phyloP scores from a whole-genome alignment of 2,797 vertebrate species.

The Eurystomus glaucurus region DNA sequence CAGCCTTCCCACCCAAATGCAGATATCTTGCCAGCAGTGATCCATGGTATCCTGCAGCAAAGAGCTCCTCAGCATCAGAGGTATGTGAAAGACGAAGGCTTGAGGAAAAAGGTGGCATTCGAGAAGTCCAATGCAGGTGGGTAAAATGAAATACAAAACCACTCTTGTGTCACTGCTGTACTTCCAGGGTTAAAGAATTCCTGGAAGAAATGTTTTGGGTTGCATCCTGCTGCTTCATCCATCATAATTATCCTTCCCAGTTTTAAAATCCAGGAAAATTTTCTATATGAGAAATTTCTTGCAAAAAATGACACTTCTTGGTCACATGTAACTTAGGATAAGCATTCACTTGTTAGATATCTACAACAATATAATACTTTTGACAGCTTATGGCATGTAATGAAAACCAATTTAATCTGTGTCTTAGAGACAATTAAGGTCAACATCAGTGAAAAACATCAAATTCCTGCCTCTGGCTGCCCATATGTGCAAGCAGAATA shows the following conservation, averaged over 20 bases:
- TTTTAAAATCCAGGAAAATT: background rate
- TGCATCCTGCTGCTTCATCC: background rate
- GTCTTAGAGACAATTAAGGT: background rate
- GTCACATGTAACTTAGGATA: background rate
- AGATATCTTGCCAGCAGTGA: background rate
- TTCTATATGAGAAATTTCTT: background rate
- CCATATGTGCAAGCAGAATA: background rate
- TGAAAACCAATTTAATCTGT: background rate
- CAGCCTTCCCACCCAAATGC: background rate
- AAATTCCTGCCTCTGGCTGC: background rate
- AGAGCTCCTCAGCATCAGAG: background rate
- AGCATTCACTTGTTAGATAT: background rate
- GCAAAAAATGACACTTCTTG: background rate
- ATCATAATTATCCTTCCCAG: background rate
- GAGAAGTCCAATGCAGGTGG: background rate
- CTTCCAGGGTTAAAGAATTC: background rate
- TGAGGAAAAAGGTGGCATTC: background rate
- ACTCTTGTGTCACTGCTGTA: background rate
- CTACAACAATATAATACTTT: background rate
- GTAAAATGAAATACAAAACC: background rate
- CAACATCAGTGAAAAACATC: background rate
- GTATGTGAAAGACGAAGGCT: background rate
- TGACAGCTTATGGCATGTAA: background rate
- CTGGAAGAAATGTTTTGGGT: background rate
- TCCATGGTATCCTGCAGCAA: background rate